A percentile compares a stretch with the other conserved stretches of the same genome.
Conservation (phyloP, 2,888 invertebrate species). For the Gymnocheta viridis region DNA sequence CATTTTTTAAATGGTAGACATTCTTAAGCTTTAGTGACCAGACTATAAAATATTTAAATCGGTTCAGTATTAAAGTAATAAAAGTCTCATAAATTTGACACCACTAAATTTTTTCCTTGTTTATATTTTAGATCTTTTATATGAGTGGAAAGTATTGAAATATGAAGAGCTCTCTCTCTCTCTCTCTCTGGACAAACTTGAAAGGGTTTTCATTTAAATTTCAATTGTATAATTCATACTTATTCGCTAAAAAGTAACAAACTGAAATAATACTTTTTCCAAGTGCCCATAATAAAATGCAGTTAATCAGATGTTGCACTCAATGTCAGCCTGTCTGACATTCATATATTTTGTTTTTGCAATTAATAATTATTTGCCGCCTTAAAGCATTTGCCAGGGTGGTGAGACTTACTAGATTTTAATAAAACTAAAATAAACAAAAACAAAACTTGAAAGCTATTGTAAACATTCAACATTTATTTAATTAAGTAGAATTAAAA, state of each 20-base stretch:
- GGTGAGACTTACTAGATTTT: neutral
- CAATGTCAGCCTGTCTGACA: conserved; percentile 12
- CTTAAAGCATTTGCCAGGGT: neutral
- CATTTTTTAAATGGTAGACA: no score
- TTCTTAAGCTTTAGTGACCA: no score
- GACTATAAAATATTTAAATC: no score
- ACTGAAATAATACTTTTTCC: neutral
- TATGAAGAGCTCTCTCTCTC: neutral
- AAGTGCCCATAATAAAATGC: neutral
- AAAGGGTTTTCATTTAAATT: no score
- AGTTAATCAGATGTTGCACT: neutral
- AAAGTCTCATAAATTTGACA: no score
- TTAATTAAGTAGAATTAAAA: neutral
- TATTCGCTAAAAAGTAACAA: neutral
- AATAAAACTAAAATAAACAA: neutral
- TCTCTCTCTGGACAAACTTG: no score
- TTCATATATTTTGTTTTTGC: neutral
- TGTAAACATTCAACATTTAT: neutral
- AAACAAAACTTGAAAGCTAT: neutral
- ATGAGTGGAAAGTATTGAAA: neutral
- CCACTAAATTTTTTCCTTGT: no score
- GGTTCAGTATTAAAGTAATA: no score
- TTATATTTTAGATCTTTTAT: neutral
- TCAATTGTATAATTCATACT: no score
- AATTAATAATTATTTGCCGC: neutral